Percentiles rank a stretch among this genome's conserved stretches.
Evolutionary conservation across 1,140 invertebrate genomes (phyloP).

Genomic region (Battus philenor): DNA sequence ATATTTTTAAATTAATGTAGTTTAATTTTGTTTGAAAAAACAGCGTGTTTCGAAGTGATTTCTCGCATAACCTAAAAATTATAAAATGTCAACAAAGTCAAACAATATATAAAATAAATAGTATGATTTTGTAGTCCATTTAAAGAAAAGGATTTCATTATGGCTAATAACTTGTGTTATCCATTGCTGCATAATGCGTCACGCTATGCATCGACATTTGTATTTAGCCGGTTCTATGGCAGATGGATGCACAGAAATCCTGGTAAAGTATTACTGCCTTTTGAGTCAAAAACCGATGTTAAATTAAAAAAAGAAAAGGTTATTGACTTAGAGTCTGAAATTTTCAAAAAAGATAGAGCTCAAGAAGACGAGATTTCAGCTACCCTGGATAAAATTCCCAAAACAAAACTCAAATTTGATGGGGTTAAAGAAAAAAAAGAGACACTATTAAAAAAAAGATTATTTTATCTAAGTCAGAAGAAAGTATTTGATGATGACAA

Average conservation of each 20-base stretch:
- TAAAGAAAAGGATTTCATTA: too few species aligned
- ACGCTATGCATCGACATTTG: not conserved
- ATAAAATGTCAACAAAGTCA: too few species aligned
- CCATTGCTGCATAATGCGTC: slow-evolving; percentile 19
- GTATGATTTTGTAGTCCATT: too few species aligned
- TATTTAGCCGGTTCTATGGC: slow-evolving; percentile 39
- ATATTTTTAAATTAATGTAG: too few species aligned
- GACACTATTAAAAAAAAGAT: slow-evolving; percentile 40
- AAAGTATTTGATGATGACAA: slow-evolving; percentile 74
- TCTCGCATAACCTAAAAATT: too few species aligned
- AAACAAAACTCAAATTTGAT: slow-evolving; percentile 28
- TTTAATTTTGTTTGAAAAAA: too few species aligned
- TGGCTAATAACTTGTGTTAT: slow-evolving; percentile 32
- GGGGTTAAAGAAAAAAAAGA: slow-evolving; percentile 48
- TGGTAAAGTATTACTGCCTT: slow-evolving; percentile 52
- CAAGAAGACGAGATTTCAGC: too few species aligned
- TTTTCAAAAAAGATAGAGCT: too few species aligned
- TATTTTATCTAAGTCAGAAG: slow-evolving; percentile 57
- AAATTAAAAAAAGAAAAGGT: slow-evolving; percentile 57
- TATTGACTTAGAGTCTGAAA: slow-evolving; percentile 42
- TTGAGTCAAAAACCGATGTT: slow-evolving; percentile 34
- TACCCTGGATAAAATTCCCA: not conserved
- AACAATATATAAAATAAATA: too few species aligned
- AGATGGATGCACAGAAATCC: slow-evolving; percentile 60
- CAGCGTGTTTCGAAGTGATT: too few species aligned